phyloP scores from a whole-genome alignment of 2,888 invertebrate genomes.

The Xanthorhoe spadicearia region DNA sequence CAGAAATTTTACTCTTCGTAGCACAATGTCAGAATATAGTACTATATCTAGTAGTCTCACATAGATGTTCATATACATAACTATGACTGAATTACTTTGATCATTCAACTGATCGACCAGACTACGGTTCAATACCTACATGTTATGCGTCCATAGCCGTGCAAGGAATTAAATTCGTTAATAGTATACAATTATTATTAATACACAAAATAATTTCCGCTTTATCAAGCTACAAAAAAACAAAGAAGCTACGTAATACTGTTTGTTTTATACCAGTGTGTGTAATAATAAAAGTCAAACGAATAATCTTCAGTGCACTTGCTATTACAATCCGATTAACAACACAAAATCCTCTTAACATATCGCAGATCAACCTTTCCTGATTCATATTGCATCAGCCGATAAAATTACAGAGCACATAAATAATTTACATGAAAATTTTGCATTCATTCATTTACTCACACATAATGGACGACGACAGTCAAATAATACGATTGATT shows the following conservation, averaged over 20 bases:
- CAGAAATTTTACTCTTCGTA: neutral
- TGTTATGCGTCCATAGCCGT: neutral
- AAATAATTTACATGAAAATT: constrained; percentile 48
- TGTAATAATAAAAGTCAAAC: neutral
- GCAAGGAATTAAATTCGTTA: neutral
- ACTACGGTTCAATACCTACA: neutral
- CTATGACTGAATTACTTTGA: neutral
- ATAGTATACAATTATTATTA: no score
- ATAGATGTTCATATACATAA: neutral
- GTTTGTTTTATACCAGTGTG: neutral
- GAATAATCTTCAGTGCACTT: neutral
- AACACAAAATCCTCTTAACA: neutral
- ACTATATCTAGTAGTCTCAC: no score
- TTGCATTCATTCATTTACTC: constrained; percentile 54
- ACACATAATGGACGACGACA: constrained; percentile 48
- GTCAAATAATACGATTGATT: constrained; percentile 70
- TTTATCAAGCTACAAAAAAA: neutral
- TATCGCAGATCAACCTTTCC: neutral
- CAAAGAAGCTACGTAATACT: no score
- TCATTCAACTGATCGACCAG: neutral
- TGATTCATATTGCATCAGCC: constrained; percentile 15
- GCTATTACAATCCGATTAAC: neutral
- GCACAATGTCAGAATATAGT: neutral
- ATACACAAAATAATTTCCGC: neutral
- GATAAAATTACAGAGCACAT: constrained; percentile 31